Conservation (phyloP, 92 coral and sea anemone species). For the Pocillopora grandis region DNA sequence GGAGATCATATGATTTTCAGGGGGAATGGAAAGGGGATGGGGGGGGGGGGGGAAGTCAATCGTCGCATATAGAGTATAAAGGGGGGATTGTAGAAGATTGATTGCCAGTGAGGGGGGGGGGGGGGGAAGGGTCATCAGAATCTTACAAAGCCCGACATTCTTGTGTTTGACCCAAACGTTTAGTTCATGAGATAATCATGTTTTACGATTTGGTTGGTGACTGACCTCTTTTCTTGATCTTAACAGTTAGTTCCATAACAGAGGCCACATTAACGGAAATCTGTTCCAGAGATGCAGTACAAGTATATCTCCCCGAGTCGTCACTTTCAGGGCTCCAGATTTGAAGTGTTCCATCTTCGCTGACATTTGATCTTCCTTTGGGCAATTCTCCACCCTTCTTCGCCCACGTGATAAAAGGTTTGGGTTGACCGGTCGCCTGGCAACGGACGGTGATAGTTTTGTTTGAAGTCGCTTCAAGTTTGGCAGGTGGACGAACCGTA, state of each 20-base stretch:
- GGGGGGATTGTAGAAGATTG: no score
- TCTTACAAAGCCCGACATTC: no score
- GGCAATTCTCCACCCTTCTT: slow-evolving; percentile 6
- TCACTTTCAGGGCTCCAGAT: neutral
- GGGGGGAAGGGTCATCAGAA: no score
- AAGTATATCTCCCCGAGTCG: slow-evolving; percentile 11
- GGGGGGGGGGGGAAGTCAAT: no score
- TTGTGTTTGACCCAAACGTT: no score
- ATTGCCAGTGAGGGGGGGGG: no score
- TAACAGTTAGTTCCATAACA: neutral
- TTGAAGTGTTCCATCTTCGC: slow-evolving; percentile 16
- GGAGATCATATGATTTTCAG: no score
- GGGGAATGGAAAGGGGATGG: no score
- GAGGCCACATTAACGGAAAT: neutral
- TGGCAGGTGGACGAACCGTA: neutral
- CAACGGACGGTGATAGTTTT: neutral
- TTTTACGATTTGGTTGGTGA: no score
- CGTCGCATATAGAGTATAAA: no score
- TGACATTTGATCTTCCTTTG: neutral
- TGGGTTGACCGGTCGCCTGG: slow-evolving; percentile 9
- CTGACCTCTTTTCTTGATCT: no score
- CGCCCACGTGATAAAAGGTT: neutral
- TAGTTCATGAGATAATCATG: no score
- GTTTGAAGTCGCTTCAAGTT: neutral
- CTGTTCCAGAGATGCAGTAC: neutral